Conservation (phyloP, 2,797 vertebrate species). For the Xiphorhynchus erythropygius region DNA sequence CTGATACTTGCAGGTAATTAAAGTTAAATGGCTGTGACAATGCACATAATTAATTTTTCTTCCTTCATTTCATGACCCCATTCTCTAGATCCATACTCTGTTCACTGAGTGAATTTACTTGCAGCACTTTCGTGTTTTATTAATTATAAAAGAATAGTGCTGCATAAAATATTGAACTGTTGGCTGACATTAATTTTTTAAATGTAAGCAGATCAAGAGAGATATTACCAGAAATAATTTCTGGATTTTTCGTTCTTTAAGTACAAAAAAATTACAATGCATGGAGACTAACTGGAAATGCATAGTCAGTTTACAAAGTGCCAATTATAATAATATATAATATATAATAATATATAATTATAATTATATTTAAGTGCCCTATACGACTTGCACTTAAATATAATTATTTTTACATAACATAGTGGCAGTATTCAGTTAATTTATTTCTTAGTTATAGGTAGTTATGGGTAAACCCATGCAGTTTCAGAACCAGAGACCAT, state of each 20-base stretch:
- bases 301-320: not conserved
- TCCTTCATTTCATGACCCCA: slow-evolving; percentile 34
- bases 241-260: not conserved
- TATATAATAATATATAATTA: no score
- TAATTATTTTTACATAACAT: not conserved
- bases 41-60: slow-evolving; percentile 57
- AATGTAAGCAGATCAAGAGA: slow-evolving; percentile 45
- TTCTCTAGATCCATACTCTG: slow-evolving; percentile 10
- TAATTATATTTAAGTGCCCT: not conserved
- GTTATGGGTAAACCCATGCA: not conserved
- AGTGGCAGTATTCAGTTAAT: not conserved
- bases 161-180: slow-evolving; percentile 73
- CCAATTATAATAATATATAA: not conserved
- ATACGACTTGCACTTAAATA: not conserved
- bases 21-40: slow-evolving; percentile 54
- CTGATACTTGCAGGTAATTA: slow-evolving; percentile 60
- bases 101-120: slow-evolving; percentile 58
- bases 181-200: slow-evolving; percentile 65
- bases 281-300: not conserved
- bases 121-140: slow-evolving; percentile 48
- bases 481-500: not conserved
- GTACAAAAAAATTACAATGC: not conserved
- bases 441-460: not conserved
- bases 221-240: slow-evolving; percentile 34
- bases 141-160: slow-evolving; percentile 72